Evolutionary conservation across 2,113 vertebrate genomes (phyloP).

Genomic region (Salvator merianae): DNA sequence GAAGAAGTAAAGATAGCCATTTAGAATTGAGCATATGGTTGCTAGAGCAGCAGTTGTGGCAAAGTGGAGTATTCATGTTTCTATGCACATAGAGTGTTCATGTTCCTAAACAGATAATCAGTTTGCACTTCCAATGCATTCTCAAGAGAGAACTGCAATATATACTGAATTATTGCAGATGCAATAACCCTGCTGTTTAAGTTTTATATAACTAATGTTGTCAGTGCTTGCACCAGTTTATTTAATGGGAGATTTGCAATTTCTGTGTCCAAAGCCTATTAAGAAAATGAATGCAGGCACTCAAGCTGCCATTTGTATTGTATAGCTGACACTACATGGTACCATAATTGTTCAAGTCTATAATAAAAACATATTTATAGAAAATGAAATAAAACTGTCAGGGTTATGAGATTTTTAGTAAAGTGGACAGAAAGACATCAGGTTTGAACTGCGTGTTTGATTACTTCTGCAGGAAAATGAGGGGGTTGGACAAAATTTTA

Average conservation of each 20-base stretch:
- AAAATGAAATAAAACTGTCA: constrained; percentile 43
- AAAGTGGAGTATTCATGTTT: not conserved
- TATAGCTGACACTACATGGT: constrained; percentile 42
- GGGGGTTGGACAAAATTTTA: accelerated
- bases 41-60: not conserved
- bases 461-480: not conserved
- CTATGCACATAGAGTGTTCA: not conserved
- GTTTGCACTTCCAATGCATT: constrained; percentile 5
- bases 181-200: not conserved
- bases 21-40: not conserved
- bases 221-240: constrained; percentile 41
- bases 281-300: constrained; percentile 37
- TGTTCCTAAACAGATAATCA: not conserved
- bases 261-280: constrained; percentile 34
- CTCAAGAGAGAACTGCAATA: accelerated
- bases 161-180: not conserved
- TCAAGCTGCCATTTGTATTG: constrained; percentile 29
- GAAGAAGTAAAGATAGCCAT: not conserved
- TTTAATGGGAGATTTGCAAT: constrained; percentile 51
- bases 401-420: constrained; percentile 31
- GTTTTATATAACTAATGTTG: constrained; percentile 41
- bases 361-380: constrained; percentile 37
- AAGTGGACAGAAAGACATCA: constrained; percentile 35
- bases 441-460: constrained; percentile 32
- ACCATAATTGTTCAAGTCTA: constrained; percentile 28